phyloP scores from a whole-genome alignment of 2,888 invertebrate genomes.

The Thyatira batis region DNA sequence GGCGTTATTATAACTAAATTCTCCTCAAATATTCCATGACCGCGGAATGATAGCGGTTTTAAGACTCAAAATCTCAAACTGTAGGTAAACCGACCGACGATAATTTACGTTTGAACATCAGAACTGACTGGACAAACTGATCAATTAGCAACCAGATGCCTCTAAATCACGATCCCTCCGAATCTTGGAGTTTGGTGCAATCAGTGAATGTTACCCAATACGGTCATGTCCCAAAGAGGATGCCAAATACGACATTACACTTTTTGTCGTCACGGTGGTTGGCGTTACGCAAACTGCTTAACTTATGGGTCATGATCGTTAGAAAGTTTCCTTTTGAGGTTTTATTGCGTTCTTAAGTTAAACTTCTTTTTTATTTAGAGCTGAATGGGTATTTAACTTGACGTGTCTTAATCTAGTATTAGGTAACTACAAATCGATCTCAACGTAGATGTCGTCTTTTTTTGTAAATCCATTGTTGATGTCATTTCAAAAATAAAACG shows the following conservation, averaged over 20 bases:
- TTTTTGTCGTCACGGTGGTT: constrained; percentile 20
- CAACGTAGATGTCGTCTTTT: no score
- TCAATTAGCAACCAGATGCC: background rate
- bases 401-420: background rate
- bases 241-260: constrained; percentile 25
- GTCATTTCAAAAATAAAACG: no score
- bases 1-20: no score
- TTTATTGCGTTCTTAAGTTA: constrained; percentile 34
- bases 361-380: constrained; percentile 18
- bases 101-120: background rate
- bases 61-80: background rate
- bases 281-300: constrained; percentile 25
- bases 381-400: background rate
- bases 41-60: no score
- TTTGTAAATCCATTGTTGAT: no score
- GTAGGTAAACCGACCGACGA: background rate
- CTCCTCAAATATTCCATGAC: no score
- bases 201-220: background rate
- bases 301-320: constrained; percentile 44
- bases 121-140: background rate
- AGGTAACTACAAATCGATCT: no score
- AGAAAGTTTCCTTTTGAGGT: constrained; percentile 47
- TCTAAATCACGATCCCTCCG: background rate
- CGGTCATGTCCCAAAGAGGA: constrained; percentile 18
- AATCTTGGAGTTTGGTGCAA: background rate